Evolutionary conservation across 2,797 vertebrate species (phyloP), one percentile per base, ranked within the genome.

Genomic region (Intellagama lesueurii): DNA sequence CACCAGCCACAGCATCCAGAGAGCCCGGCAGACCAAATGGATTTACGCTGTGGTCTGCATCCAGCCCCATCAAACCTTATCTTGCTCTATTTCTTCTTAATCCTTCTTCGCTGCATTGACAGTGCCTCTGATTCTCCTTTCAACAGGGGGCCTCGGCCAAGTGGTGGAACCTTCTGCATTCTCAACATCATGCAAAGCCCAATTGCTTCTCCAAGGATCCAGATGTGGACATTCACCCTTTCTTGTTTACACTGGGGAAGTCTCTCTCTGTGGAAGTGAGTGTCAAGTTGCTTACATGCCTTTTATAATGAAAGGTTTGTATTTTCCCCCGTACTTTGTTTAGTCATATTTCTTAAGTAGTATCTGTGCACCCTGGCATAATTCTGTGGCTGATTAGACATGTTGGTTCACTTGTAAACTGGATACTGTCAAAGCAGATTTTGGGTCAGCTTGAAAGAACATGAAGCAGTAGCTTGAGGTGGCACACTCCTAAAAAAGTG

Each of bases 111-210:
- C 26, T 32, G 14, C 4, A 30, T 28, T 35, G 32, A 19, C 14
- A 17, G 32, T 5, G 44, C 9, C 1, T 56, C 28, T 70, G 19
- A 44, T 47, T 22, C 6, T 76, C 44, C 11, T 76, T 81, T 90
- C 52, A 70, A 49, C 81, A 95, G 94, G 95, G 94, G 16, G 95
- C 92, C 9, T 93, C 95, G 30, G 95, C 96, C 90, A 95, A 96
- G 49, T 97, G 97, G 96, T 97, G 96, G 97, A 96, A 96, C 88
- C 96, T 97, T 77, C 0, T 96, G 87, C 96, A 97, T 64, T 97
- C 96, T 89, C 96, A 97, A 90, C 96, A 97, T 86, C 96, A 97
- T 1, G 96, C 96, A 92, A 97, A 97, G 88, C 96, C 97, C 94
- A 97, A 97, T 89, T 96, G 96, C 91, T 96, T 94, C 88, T 93